Percentiles rank a stretch among this genome's conserved stretches.
Conservation (phyloP, 1,140 invertebrate genomes). For the Prorops nasuta region DNA sequence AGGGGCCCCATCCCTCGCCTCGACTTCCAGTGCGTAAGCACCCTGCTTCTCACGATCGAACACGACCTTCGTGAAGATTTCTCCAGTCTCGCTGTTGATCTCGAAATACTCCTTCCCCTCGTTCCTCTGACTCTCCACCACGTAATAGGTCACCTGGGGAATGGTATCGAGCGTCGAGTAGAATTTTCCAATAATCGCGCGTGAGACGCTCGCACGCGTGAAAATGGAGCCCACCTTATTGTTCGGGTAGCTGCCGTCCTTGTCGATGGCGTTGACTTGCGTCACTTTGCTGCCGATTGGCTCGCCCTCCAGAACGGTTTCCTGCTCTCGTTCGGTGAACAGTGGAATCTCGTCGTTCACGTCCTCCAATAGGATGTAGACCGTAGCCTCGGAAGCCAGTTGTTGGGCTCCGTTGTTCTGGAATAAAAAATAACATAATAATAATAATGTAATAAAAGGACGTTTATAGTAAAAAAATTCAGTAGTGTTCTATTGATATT, state of each 20-base stretch:
- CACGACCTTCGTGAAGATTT: constrained; percentile 89
- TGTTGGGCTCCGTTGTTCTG: constrained; percentile 95
- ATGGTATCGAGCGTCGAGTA: not conserved
- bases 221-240: constrained; percentile 70
- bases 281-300: constrained; percentile 92
- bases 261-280: constrained; percentile 94
- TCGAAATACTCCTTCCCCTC: constrained; percentile 93
- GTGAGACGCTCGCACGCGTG: not conserved
- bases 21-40: constrained; percentile 90
- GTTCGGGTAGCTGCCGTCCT: constrained; percentile 92
- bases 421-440: constrained; percentile 23
- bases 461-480: too few species aligned
- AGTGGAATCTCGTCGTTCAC: constrained; percentile 96
- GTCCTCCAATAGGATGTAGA: constrained; percentile 91
- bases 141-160: constrained; percentile 81
- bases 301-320: constrained; percentile 91
- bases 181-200: not conserved
- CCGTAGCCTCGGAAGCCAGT: constrained; percentile 89
- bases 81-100: constrained; percentile 89
- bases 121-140: constrained; percentile 85
- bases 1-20: constrained; percentile 88
- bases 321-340: constrained; percentile 91
- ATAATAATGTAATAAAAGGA: constrained; percentile 1
- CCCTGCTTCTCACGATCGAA: constrained; percentile 94
- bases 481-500: too few species aligned